A percentile compares a stretch with the other conserved stretches of the same genome.
Evolutionary conservation across 1,140 invertebrate species (phyloP).

Genomic region (Temnothorax curvispinosus): DNA sequence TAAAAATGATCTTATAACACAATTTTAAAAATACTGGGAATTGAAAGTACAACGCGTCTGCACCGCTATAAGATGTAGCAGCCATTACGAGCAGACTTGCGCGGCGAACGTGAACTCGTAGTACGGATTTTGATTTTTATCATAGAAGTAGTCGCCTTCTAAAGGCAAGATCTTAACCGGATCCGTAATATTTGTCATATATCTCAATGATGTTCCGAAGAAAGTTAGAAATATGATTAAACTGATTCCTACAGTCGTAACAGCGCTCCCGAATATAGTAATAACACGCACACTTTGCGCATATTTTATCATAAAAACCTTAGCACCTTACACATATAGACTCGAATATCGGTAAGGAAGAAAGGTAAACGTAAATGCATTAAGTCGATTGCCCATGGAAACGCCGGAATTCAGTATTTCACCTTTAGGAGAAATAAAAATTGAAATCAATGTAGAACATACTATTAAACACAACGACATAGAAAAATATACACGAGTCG

Average conservation of each 20-base stretch:
- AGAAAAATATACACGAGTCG: too few relatives aligned
- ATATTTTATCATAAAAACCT: slow-evolving; percentile 1
- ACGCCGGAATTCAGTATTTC: too few relatives aligned
- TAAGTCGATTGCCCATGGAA: too few relatives aligned
- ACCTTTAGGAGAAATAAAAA: too few relatives aligned
- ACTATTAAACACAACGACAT: too few relatives aligned
- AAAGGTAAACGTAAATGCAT: too few relatives aligned
- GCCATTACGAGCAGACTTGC: not conserved
- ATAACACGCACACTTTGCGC: slow-evolving; percentile 13
- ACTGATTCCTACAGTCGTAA: not conserved
- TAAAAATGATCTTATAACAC: too few relatives aligned
- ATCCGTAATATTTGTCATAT: slow-evolving; percentile 46
- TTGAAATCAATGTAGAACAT: too few relatives aligned
- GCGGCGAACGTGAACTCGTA: not conserved
- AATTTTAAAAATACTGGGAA: too few relatives aligned
- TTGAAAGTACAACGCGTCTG: not conserved
- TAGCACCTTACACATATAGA: too few relatives aligned
- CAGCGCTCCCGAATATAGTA: slow-evolving; percentile 6
- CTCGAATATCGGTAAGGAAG: too few relatives aligned
- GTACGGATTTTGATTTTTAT: not conserved
- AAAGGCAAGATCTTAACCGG: not conserved
- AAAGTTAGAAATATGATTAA: not conserved
- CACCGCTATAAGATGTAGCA: not conserved
- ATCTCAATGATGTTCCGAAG: slow-evolving; percentile 20
- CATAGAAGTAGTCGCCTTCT: not conserved